Conservation (phyloP, 2,888 invertebrate species). For the Orthosia gracilis region DNA sequence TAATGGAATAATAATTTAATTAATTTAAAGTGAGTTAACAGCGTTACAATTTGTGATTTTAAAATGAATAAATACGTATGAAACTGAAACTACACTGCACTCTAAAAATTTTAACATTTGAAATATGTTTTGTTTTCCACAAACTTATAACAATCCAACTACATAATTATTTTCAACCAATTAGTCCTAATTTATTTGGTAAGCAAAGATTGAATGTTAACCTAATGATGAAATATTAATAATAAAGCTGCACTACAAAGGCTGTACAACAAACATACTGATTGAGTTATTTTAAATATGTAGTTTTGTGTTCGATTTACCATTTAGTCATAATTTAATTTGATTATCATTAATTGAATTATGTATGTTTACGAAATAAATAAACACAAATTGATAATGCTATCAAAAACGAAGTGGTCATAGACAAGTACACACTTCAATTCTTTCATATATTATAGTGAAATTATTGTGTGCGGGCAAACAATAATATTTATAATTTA, state of each 20-base stretch:
- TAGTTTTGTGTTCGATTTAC: background rate
- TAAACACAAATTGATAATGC: background rate
- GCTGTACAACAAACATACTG: background rate
- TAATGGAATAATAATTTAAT: no score
- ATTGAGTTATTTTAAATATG: background rate
- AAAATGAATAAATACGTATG: no score
- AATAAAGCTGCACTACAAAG: background rate
- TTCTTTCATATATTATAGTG: no score
- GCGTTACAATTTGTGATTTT: no score
- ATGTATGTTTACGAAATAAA: background rate
- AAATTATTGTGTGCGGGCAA: background rate
- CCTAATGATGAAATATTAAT: slow-evolving; percentile 2
- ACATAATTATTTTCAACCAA: background rate
- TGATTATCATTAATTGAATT: background rate
- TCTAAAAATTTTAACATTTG: no score
- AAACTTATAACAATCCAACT: background rate
- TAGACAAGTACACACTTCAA: background rate
- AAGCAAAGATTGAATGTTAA: background rate
- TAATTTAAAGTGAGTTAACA: no score
- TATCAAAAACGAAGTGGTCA: background rate
- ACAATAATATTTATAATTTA: background rate
- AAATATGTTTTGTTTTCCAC: background rate
- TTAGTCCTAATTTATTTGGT: background rate
- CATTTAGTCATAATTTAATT: background rate
- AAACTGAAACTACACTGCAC: no score